Conservation (phyloP, 2,797 vertebrate species). For the Sandelia bainsii region DNA sequence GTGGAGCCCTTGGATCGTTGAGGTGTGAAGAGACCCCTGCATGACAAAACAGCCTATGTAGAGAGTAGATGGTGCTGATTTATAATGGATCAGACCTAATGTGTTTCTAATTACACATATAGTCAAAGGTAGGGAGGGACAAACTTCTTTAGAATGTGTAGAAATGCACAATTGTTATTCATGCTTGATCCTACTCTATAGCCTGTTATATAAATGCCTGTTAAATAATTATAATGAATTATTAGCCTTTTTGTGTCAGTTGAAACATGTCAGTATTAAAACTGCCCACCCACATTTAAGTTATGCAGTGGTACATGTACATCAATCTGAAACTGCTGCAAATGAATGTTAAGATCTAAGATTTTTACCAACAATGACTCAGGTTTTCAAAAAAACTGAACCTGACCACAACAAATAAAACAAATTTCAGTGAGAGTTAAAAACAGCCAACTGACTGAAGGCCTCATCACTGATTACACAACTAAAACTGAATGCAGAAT, state of each 20-base stretch:
- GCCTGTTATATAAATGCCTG: conserved; percentile 36
- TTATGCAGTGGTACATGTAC: neutral
- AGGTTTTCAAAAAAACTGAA: conserved; percentile 5
- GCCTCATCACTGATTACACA: neutral
- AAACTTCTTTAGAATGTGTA: conserved; percentile 47
- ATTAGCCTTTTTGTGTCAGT: conserved; percentile 11
- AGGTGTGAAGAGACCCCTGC: conserved; percentile 78
- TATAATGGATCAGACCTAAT: conserved; percentile 63
- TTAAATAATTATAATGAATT: too few relatives aligned
- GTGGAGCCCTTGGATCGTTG: conserved; percentile 40
- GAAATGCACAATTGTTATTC: conserved; percentile 31
- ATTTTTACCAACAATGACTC: neutral
- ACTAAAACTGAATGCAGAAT: neutral
- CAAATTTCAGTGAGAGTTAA: neutral
- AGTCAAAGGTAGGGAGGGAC: conserved; percentile 20
- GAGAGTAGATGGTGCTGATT: conserved; percentile 60
- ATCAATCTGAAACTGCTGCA: neutral
- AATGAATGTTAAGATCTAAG: neutral
- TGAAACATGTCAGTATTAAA: conserved; percentile 34
- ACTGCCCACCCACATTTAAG: conserved; percentile 20
- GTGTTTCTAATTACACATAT: conserved; percentile 65
- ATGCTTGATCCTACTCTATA: conserved; percentile 25
- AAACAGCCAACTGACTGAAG: neutral
- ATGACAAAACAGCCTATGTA: conserved; percentile 74
- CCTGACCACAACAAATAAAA: neutral